A percentile compares a stretch with the other conserved stretches of the same genome.
phyloP scores from a whole-genome alignment of 2,888 invertebrate species.

The Hemithea aestivaria region DNA sequence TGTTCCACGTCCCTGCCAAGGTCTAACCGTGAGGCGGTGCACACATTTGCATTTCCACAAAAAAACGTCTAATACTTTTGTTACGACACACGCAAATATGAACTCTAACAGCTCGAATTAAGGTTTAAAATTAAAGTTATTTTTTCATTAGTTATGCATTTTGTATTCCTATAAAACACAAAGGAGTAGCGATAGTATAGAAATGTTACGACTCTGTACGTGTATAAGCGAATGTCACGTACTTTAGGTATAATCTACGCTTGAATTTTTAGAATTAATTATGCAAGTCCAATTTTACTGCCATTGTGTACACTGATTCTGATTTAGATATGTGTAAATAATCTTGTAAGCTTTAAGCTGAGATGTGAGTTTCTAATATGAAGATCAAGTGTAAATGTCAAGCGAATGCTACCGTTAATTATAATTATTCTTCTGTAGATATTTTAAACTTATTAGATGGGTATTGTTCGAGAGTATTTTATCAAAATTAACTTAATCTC shows the following conservation, averaged over 20 bases:
- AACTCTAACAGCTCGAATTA: constrained; percentile 19
- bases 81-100: constrained; percentile 21
- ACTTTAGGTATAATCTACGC: constrained; percentile 43
- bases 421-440: too few species aligned
- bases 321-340: constrained; percentile 20
- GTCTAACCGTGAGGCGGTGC: constrained; percentile 60
- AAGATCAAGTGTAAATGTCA: too few species aligned
- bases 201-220: constrained; percentile 57
- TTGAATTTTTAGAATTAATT: constrained; percentile 41
- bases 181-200: constrained; percentile 55
- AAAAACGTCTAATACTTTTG: constrained; percentile 39
- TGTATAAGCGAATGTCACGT: constrained; percentile 63
- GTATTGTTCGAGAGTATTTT: too few species aligned
- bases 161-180: constrained; percentile 34
- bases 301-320: constrained; percentile 22
- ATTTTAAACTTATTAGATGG: too few species aligned
- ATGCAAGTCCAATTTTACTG: constrained; percentile 25
- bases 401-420: too few species aligned
- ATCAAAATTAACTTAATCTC: too few species aligned
- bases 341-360: too few species aligned
- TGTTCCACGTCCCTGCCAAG: constrained; percentile 62
- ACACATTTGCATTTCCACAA: constrained; percentile 45
- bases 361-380: too few species aligned
- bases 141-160: constrained; percentile 26
- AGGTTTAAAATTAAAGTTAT: constrained; percentile 15